Percentiles rank a stretch among this genome's conserved stretches.
phyloP scores from a whole-genome alignment of 2,888 invertebrate species.

The Lymantria monacha region DNA sequence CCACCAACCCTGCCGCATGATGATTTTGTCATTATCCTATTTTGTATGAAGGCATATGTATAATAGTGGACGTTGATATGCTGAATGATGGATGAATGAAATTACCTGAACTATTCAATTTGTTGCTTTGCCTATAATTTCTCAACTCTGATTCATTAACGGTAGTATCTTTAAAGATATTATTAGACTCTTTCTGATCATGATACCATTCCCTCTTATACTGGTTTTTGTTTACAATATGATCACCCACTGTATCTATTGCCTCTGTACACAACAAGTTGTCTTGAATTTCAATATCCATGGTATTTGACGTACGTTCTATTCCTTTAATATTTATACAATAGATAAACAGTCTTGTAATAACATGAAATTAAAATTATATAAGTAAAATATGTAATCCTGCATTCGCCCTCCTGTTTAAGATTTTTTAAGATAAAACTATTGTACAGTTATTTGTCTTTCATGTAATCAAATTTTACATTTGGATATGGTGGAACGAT shows the following conservation, averaged over 20 bases:
- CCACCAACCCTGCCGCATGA: too few relatives aligned
- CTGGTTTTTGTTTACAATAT: background rate
- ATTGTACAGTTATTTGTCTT: too few relatives aligned
- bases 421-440: too few relatives aligned
- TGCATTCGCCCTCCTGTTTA: too few relatives aligned
- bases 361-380: too few relatives aligned
- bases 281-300: conserved; percentile 35
- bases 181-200: background rate
- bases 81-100: background rate
- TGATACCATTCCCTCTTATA: background rate
- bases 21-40: too few relatives aligned
- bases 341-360: too few relatives aligned
- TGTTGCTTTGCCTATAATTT: background rate
- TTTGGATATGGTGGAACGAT: too few relatives aligned
- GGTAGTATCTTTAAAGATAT: background rate
- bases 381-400: too few relatives aligned
- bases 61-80: too few relatives aligned
- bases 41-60: too few relatives aligned
- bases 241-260: background rate
- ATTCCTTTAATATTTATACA: background rate
- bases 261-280: conserved; percentile 30
- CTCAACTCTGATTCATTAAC: background rate
- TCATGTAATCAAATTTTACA: too few relatives aligned
- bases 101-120: background rate
- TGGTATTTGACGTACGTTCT: conserved; percentile 19